Percentiles rank a stretch among this genome's conserved stretches.
Evolutionary conservation across 2,888 invertebrate species (phyloP).

Genomic region (Cerastoderma edule): DNA sequence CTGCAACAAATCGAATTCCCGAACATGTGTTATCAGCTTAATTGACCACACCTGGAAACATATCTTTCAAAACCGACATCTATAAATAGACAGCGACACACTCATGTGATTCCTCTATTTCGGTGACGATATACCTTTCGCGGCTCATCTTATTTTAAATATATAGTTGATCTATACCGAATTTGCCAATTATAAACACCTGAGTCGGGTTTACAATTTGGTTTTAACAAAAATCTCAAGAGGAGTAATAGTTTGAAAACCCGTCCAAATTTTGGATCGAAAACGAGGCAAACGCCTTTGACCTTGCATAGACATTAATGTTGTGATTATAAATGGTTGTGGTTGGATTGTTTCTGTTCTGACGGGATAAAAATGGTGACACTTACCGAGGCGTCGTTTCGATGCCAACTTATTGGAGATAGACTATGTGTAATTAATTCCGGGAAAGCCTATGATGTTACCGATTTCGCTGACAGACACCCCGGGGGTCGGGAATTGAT

Average conservation of each 20-base stretch:
- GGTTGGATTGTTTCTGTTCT: background rate
- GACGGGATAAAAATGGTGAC: constrained; percentile 44
- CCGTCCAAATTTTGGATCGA: background rate
- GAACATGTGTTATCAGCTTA: no score
- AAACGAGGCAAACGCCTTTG: constrained; percentile 42
- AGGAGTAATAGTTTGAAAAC: background rate
- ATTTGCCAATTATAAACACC: constrained; percentile 20
- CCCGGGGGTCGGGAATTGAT: constrained; percentile 76
- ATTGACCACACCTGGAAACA: no score
- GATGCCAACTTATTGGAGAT: constrained; percentile 60
- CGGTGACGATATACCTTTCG: no score
- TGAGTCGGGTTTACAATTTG: constrained; percentile 19
- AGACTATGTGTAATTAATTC: constrained; percentile 65
- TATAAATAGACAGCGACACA: no score
- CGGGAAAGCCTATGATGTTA: constrained; percentile 77
- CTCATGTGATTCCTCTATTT: no score
- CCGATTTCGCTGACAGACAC: constrained; percentile 76
- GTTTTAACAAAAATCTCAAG: no score
- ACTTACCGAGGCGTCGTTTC: constrained; percentile 45
- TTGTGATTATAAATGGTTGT: background rate
- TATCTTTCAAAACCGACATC: no score
- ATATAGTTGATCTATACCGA: no score
- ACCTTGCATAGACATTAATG: constrained; percentile 31
- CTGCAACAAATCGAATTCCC: no score
- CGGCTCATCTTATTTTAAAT: no score